Evolutionary conservation across 2,888 invertebrate genomes (phyloP).

Genomic region (Chrysodeixis includens): DNA sequence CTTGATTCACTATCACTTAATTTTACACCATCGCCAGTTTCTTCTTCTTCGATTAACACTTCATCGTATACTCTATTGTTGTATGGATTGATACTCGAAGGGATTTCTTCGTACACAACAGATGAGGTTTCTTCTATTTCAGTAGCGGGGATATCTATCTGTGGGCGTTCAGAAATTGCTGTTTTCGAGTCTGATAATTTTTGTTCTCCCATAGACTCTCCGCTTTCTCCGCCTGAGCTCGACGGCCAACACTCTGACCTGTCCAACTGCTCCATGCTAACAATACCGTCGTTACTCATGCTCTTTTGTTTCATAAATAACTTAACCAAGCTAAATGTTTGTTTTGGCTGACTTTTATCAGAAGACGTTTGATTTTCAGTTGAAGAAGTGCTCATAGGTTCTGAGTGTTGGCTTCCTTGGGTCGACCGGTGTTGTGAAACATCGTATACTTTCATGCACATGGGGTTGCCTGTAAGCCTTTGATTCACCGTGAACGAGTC

Average conservation of each 20-base stretch:
- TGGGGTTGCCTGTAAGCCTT: conserved; percentile 80
- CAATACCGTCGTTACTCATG: conserved; percentile 93
- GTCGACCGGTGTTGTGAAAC: conserved; percentile 83
- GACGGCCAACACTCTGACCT: conserved; percentile 94
- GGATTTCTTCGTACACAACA: conserved; percentile 82
- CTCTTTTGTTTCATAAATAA: conserved; percentile 97
- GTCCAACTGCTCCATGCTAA: conserved; percentile 93
- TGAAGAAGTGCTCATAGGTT: conserved; percentile 87
- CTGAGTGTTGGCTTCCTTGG: conserved; percentile 85
- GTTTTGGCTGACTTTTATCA: conserved; percentile 90
- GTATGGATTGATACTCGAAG: conserved; percentile 70
- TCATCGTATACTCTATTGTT: conserved; percentile 84
- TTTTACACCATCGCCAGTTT: conserved; percentile 80
- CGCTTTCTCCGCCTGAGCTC: conserved; percentile 90
- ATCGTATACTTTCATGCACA: conserved; percentile 87
- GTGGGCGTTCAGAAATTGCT: conserved; percentile 74
- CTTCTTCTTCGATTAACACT: conserved; percentile 85
- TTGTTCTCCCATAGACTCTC: conserved; percentile 88
- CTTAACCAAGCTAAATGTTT: conserved; percentile 95
- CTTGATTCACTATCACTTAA: conserved; percentile 79
- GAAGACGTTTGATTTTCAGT: conserved; percentile 86
- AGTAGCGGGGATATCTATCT: conserved; percentile 88
- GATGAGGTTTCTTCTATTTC: conserved; percentile 81
- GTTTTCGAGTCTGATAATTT: conserved; percentile 73
- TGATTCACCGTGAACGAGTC: conserved; percentile 86